Evolutionary conservation across 2,888 invertebrate genomes (phyloP).

Genomic region (Epinotia ramella): DNA sequence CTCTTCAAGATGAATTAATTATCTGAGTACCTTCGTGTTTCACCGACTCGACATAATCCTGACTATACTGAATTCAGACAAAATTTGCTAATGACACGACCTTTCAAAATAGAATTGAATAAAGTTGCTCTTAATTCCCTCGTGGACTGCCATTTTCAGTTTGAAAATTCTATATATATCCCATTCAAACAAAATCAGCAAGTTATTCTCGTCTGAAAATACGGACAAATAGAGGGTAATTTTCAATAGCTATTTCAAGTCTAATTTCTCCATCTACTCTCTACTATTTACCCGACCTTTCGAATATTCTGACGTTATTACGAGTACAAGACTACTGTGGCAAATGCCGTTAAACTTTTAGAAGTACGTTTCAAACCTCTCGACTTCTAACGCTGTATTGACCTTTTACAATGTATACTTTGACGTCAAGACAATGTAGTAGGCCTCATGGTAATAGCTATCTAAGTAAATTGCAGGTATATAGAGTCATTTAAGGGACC

Average conservation of each 20-base stretch:
- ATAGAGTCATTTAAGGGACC: neutral
- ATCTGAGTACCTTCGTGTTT: too few relatives aligned
- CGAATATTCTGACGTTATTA: constrained; percentile 23
- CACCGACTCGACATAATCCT: too few relatives aligned
- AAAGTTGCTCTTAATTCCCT: constrained; percentile 5
- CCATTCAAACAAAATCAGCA: neutral
- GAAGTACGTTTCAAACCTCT: neutral
- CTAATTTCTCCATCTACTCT: neutral
- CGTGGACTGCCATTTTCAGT: constrained; percentile 5
- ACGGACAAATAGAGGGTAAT: neutral
- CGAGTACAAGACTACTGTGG: neutral
- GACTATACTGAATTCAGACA: too few relatives aligned
- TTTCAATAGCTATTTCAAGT: neutral
- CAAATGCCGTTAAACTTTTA: neutral
- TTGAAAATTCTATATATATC: neutral
- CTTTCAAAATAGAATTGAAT: constrained; percentile 8
- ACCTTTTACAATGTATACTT: neutral
- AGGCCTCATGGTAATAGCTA: neutral
- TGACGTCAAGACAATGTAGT: neutral
- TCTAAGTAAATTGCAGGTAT: neutral
- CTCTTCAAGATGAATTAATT: too few relatives aligned
- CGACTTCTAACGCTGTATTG: too few relatives aligned
- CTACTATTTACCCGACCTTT: neutral
- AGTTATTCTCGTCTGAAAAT: neutral
- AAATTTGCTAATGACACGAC: neutral